A percentile compares a stretch with the other conserved stretches of the same genome.
Conservation (phyloP, 2,888 invertebrate species). For the Athalia circularis region DNA sequence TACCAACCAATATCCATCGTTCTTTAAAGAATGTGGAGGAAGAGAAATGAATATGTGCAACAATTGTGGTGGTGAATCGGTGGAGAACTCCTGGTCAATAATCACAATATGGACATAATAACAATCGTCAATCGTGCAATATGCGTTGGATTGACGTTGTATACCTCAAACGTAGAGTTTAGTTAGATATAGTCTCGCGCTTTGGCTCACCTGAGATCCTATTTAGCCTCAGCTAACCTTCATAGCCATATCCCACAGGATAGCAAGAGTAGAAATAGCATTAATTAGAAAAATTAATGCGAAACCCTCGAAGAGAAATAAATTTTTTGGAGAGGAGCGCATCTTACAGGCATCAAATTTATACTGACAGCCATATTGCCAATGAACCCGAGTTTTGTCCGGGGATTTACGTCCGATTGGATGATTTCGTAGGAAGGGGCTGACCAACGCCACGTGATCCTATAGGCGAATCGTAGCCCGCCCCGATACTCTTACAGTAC, state of each 20-base stretch:
- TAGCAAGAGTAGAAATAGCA: conserved; percentile 76
- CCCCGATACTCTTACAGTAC: not conserved
- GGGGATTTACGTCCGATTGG: conserved; percentile 82
- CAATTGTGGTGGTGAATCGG: not conserved
- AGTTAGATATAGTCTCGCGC: not conserved
- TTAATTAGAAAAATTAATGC: conserved; percentile 77
- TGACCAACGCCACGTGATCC: conserved; percentile 7
- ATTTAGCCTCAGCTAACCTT: conserved; percentile 75
- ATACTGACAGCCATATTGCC: conserved; percentile 98
- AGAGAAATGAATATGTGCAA: too few species aligned
- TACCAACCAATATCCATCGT: too few species aligned
- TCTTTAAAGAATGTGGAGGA: too few species aligned
- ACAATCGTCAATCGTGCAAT: conserved; percentile 48
- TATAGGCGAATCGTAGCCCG: conserved; percentile 1
- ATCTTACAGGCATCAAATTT: conserved; percentile 93
- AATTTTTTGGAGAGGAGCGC: conserved; percentile 88
- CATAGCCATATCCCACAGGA: conserved; percentile 78
- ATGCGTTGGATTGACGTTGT: not conserved
- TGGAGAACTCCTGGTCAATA: not conserved
- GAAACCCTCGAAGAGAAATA: conserved; percentile 77
- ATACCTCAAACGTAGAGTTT: not conserved
- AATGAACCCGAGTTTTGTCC: conserved; percentile 89
- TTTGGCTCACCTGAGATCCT: conserved; percentile 47
- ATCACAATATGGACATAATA: conserved; percentile 53
- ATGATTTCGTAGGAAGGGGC: conserved; percentile 58